phyloP scores from a whole-genome alignment of 92 coral and sea anemone species.

The Phymanthus crucifer region DNA sequence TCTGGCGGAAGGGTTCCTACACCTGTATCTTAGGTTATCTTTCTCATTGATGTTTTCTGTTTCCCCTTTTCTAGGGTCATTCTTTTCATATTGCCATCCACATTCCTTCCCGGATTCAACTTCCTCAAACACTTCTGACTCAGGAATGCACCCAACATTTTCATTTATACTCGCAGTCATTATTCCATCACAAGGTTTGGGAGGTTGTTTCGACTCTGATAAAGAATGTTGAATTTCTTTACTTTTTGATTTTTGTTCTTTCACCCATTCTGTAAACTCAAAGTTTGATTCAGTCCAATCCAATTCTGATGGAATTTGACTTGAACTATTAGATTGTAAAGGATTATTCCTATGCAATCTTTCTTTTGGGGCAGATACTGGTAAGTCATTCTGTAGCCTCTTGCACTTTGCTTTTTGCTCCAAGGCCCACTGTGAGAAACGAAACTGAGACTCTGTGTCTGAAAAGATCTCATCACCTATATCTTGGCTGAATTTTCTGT shows the following conservation, averaged over 20 bases:
- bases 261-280: slow-evolving; percentile 41
- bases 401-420: slow-evolving; percentile 24
- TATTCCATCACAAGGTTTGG: background rate
- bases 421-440: slow-evolving; percentile 38
- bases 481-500: background rate
- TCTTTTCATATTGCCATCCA: background rate
- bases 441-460: slow-evolving; percentile 27
- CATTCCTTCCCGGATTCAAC: background rate
- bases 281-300: slow-evolving; percentile 27
- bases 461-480: background rate
- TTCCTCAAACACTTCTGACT: background rate
- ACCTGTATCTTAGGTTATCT: too few relatives aligned
- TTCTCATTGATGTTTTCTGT: too few relatives aligned
- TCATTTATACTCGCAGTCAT: background rate
- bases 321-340: background rate
- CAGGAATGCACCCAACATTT: background rate
- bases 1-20: too few relatives aligned
- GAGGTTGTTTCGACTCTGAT: background rate
- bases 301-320: background rate
- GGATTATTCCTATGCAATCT: background rate
- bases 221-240: slow-evolving; percentile 7
- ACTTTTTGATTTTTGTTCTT: slow-evolving; percentile 32
- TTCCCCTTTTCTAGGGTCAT: background rate
- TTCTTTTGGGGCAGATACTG: background rate
- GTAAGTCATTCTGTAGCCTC: background rate